A percentile compares a stretch with the other conserved stretches of the same genome.
Conservation (phyloP, 1,140 invertebrate species). For the Acromyrmex heyeri region DNA sequence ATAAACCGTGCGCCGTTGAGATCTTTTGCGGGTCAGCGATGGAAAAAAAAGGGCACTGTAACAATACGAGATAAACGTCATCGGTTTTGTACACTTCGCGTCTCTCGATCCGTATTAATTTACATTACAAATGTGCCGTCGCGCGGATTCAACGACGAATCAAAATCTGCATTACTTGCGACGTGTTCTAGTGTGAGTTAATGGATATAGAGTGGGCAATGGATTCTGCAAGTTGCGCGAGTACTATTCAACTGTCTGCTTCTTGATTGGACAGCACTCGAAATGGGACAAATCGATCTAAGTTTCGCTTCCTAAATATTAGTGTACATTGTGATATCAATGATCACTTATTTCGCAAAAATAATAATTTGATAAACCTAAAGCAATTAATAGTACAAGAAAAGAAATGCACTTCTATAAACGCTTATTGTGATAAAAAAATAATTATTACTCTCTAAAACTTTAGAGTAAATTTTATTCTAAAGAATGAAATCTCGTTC, state of each 20-base stretch:
- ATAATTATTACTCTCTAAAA: too few species aligned
- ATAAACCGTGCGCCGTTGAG: not conserved
- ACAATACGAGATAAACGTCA: slow-evolving; percentile 63
- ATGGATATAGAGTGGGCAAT: slow-evolving; percentile 62
- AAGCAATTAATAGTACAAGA: not conserved
- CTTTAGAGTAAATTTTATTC: too few species aligned
- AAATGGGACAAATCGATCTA: slow-evolving; percentile 55
- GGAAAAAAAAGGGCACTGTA: slow-evolving; percentile 25
- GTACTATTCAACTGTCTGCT: slow-evolving; percentile 25
- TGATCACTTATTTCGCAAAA: not conserved
- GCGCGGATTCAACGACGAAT: slow-evolving; percentile 45
- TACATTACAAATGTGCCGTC: slow-evolving; percentile 54
- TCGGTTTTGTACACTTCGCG: slow-evolving; percentile 44
- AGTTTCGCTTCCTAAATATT: slow-evolving; percentile 24
- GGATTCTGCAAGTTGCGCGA: slow-evolving; percentile 57
- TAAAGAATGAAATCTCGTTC: too few species aligned
- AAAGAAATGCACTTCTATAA: not conserved
- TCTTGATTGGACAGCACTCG: slow-evolving; percentile 43
- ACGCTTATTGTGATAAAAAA: not conserved
- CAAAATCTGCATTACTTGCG: slow-evolving; percentile 53
- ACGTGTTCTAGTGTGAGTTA: slow-evolving; percentile 40
- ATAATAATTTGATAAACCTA: not conserved
- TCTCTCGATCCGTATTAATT: slow-evolving; percentile 54
- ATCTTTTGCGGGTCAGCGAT: not conserved
- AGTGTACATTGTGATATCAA: not conserved